phyloP scores from a whole-genome alignment of 2,888 invertebrate genomes.

The Eubasilissa splendida region DNA sequence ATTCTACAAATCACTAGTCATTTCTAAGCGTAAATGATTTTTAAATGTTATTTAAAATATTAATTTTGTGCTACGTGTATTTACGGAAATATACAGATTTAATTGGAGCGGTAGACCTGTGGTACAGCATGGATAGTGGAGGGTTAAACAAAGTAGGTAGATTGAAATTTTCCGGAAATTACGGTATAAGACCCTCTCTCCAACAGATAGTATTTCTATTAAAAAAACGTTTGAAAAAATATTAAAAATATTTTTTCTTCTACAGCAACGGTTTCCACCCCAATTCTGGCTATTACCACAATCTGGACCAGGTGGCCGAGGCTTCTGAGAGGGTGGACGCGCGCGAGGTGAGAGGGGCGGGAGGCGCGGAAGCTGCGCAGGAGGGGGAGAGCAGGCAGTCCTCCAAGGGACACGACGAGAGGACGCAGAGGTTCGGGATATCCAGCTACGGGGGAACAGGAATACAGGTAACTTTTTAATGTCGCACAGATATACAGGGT shows the following conservation, averaged over 20 bases:
- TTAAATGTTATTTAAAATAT: too few relatives aligned
- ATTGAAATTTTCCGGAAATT: too few relatives aligned
- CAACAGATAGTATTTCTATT: too few relatives aligned
- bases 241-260: constrained; percentile 1
- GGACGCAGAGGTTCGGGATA: constrained; percentile 73
- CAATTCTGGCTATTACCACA: constrained; percentile 51
- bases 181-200: too few relatives aligned
- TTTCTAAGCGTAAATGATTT: too few relatives aligned
- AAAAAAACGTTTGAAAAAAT: background rate
- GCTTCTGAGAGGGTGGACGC: constrained; percentile 62
- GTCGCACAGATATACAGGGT: background rate
- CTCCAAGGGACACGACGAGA: constrained; percentile 60
- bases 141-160: too few relatives aligned
- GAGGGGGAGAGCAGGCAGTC: constrained; percentile 63
- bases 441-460: constrained; percentile 72
- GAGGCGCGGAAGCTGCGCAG: constrained; percentile 61
- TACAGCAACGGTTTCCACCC: constrained; percentile 55
- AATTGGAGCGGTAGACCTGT: too few relatives aligned
- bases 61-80: too few relatives aligned
- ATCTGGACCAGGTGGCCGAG: constrained; percentile 69
- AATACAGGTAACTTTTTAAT: constrained; percentile 55
- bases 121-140: too few relatives aligned
- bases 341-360: constrained; percentile 7
- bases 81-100: too few relatives aligned
- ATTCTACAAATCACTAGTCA: too few relatives aligned